These are phyloP conservation scores for Eristalis intricaria DNA, from an alignment of 2,888 invertebrate species.

Conservation along the genomic window DNA sequence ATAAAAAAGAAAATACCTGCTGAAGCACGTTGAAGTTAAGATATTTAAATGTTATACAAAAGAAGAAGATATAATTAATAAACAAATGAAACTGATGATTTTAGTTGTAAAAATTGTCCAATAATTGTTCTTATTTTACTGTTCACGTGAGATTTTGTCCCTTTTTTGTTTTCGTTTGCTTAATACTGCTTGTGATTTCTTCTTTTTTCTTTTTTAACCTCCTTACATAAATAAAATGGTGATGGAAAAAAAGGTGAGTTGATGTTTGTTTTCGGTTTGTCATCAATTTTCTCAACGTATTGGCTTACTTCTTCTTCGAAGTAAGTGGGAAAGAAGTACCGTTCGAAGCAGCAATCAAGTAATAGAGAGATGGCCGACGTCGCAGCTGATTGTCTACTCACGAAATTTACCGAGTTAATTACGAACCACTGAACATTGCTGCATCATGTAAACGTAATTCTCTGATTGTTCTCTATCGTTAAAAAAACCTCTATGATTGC, in stretches of 20 bases:
- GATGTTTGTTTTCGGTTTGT: neutral
- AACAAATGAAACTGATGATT: conserved; percentile 53
- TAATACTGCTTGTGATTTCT: neutral
- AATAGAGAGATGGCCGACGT: too few relatives aligned
- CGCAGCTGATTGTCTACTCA: too few relatives aligned
- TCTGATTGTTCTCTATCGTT: too few relatives aligned
- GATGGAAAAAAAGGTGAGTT: conserved; percentile 43
- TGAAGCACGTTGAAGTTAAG: conserved; percentile 51
- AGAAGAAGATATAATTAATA: conserved; percentile 41
- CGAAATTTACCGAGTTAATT: too few relatives aligned
- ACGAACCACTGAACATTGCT: too few relatives aligned
- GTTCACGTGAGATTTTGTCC: neutral
- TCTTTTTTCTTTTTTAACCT: conserved; percentile 4
- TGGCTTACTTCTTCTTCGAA: too few relatives aligned
- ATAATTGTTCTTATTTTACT: conserved; percentile 21
- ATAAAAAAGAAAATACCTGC: conserved; percentile 41
- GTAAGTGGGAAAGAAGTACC: too few relatives aligned
- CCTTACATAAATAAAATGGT: conserved; percentile 12
- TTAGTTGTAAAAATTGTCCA: conserved; percentile 49
- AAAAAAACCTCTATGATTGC: too few relatives aligned
- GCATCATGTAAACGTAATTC: too few relatives aligned
- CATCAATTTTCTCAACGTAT: too few relatives aligned
- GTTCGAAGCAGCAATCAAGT: too few relatives aligned
- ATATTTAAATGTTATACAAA: conserved; percentile 40
- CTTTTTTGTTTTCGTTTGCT: conserved; percentile 3